phyloP scores from a whole-genome alignment of 2,797 vertebrate genomes.

The Pangasius mekongensis region DNA sequence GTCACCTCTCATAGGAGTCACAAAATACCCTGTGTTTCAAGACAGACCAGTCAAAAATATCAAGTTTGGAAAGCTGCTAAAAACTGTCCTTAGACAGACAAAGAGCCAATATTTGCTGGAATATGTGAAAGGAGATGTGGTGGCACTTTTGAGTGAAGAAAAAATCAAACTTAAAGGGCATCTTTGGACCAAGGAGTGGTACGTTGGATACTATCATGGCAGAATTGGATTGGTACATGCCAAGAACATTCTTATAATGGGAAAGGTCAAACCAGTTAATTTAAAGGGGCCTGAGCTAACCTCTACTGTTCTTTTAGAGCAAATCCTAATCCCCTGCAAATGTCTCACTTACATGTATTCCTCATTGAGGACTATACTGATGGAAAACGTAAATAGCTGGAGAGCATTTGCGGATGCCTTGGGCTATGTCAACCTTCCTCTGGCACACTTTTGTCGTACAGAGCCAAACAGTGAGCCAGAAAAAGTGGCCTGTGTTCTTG shows the following conservation, averaged over 20 bases:
- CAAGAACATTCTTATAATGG: conserved; percentile 91
- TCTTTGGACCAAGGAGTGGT: conserved; percentile 98
- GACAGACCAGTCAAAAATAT: conserved; percentile 84
- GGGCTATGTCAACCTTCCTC: conserved; percentile 85
- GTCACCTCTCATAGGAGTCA: conserved; percentile 84
- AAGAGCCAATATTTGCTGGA: conserved; percentile 94
- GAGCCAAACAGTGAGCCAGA: conserved; percentile 91
- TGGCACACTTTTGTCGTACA: conserved; percentile 87
- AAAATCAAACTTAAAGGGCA: conserved; percentile 91
- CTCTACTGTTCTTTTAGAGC: conserved; percentile 85
- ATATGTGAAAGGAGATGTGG: conserved; percentile 91
- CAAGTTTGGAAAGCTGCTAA: conserved; percentile 90
- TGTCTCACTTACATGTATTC: conserved; percentile 98
- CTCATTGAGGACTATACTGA: conserved; percentile 90
- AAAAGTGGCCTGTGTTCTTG: conserved; percentile 89
- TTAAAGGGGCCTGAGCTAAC: conserved; percentile 87
- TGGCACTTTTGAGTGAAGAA: conserved; percentile 92
- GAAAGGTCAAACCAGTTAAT: conserved; percentile 84
- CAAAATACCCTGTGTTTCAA: conserved; percentile 91
- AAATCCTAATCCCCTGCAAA: conserved; percentile 92
- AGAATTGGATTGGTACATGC: conserved; percentile 88
- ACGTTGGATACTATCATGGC: conserved; percentile 93
- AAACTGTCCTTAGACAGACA: conserved; percentile 91
- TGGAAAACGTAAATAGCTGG: conserved; percentile 98
- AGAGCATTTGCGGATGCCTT: conserved; percentile 88